Evolutionary conservation across 2,113 vertebrate genomes (phyloP).

Genomic region (Malurus cyaneus): DNA sequence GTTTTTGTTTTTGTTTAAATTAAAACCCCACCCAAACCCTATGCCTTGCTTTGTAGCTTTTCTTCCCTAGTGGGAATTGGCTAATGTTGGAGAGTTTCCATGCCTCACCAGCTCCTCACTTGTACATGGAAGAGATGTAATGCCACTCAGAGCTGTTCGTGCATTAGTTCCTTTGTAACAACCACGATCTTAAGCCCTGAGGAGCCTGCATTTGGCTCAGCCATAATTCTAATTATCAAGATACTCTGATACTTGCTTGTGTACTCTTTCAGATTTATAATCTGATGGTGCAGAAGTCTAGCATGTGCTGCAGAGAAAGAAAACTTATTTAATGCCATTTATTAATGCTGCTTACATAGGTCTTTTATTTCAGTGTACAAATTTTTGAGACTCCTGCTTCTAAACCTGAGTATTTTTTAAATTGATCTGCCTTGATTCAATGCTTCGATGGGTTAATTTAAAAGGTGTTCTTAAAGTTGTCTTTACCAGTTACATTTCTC

Average conservation of each 20-base stretch:
- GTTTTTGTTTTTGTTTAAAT: background rate
- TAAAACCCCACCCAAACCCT: background rate
- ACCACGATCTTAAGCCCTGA: background rate
- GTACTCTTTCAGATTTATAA: background rate
- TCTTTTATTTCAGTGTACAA: background rate
- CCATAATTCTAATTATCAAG: background rate
- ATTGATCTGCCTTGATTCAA: background rate
- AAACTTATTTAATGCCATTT: background rate
- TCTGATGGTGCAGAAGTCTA: background rate
- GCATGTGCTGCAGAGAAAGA: background rate
- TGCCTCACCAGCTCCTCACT: background rate
- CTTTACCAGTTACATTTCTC: background rate
- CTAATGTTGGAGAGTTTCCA: background rate
- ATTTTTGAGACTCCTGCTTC: background rate
- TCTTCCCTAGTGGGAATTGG: background rate
- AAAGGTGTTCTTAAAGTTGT: background rate
- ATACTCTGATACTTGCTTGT: background rate
- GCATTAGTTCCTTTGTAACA: background rate
- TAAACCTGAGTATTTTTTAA: background rate
- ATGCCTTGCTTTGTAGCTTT: background rate
- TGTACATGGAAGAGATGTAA: background rate
- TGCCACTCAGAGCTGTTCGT: background rate
- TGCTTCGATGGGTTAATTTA: background rate
- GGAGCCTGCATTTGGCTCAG: background rate
- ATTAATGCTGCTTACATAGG: background rate